Evolutionary conservation across 2,888 invertebrate species (phyloP).

Genomic region (Yponomeuta sedellus): DNA sequence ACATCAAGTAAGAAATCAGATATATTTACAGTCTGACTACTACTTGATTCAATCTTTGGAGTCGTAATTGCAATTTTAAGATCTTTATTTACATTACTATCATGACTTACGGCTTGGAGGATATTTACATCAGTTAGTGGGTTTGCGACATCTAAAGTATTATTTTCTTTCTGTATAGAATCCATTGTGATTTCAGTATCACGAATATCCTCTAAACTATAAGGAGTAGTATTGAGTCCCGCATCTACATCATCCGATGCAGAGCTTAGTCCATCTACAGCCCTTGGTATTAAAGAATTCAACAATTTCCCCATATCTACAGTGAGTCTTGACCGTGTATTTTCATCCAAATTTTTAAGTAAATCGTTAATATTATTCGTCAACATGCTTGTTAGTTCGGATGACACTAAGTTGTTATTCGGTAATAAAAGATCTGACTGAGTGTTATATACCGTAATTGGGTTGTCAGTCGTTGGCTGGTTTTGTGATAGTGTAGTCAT

Average conservation of each 20-base stretch:
- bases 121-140: conserved; percentile 31
- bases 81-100: conserved; percentile 48
- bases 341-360: conserved; percentile 63
- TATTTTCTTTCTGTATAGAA: conserved; percentile 31
- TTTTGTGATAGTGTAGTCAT: conserved; percentile 55
- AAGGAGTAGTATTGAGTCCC: conserved; percentile 61
- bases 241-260: conserved; percentile 50
- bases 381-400: conserved; percentile 74
- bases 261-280: conserved; percentile 52
- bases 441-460: conserved; percentile 70
- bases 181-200: conserved; percentile 58
- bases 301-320: conserved; percentile 72
- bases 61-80: background rate
- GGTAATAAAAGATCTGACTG: conserved; percentile 68
- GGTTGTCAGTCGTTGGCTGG: conserved; percentile 60
- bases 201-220: conserved; percentile 68
- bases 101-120: conserved; percentile 48
- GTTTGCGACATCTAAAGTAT: conserved; percentile 26
- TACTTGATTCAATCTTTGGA: conserved; percentile 2
- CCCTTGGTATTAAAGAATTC: conserved; percentile 68
- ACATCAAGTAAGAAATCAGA: conserved; percentile 30
- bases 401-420: conserved; percentile 66
- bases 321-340: conserved; percentile 63
- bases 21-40: conserved; percentile 50
- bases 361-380: conserved; percentile 66